Conservation (phyloP, 2,797 vertebrate species). For the Pseudocheirus occidentalis region DNA sequence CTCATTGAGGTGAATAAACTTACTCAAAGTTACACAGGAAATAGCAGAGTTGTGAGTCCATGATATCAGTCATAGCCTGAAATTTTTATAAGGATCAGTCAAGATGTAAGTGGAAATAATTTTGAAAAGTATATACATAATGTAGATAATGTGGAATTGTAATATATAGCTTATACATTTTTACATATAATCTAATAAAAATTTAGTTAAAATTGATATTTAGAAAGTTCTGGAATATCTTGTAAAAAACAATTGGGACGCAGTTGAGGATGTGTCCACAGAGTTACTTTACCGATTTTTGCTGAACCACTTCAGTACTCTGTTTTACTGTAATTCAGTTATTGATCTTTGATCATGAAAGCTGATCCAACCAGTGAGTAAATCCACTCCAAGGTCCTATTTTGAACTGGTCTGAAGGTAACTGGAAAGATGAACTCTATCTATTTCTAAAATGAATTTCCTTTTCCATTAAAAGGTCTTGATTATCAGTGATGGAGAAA, state of each 20-base stretch:
- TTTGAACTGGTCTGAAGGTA: constrained; percentile 50
- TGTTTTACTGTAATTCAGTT: constrained; percentile 53
- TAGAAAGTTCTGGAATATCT: background rate
- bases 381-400: constrained; percentile 48
- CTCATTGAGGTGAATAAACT: background rate
- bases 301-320: constrained; percentile 9
- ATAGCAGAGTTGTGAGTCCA: background rate
- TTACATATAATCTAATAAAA: background rate
- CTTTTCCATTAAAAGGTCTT: constrained; percentile 56
- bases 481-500: constrained; percentile 67
- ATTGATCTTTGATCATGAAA: constrained; percentile 30
- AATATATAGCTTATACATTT: background rate
- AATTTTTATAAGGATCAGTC: background rate
- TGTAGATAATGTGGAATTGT: background rate
- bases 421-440: constrained; percentile 62
- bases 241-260: background rate
- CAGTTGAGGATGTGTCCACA: background rate
- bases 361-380: background rate
- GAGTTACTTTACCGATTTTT: constrained; percentile 69
- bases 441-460: constrained; percentile 59
- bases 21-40: background rate
- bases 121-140: background rate
- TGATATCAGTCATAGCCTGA: background rate
- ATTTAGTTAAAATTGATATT: constrained; percentile 18
- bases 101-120: background rate